A percentile compares a stretch with the other conserved stretches of the same genome.
phyloP scores from a whole-genome alignment of 2,888 invertebrate genomes.

The Spodoptera littoralis region DNA sequence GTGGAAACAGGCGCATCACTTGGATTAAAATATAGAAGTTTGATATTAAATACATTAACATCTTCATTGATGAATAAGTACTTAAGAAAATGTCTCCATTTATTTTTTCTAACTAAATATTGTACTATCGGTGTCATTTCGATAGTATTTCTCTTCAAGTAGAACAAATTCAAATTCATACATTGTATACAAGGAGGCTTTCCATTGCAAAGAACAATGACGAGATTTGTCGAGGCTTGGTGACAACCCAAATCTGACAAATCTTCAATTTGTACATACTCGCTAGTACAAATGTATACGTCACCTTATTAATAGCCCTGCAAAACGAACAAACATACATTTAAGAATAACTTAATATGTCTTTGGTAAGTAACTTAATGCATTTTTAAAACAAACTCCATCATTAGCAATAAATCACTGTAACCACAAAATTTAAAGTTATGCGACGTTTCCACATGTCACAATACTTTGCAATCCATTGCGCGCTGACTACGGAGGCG shows the following conservation, averaged over 20 bases:
- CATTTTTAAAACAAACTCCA: no score
- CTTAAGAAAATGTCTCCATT: no score
- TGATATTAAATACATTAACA: no score
- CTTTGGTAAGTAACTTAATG: no score
- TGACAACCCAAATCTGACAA: conserved; percentile 17
- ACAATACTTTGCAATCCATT: conserved; percentile 33
- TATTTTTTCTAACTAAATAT: neutral
- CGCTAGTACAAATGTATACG: conserved; percentile 41
- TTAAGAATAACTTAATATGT: no score
- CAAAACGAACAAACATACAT: neutral
- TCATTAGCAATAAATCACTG: conserved; percentile 8
- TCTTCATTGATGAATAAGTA: no score
- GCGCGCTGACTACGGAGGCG: conserved; percentile 75
- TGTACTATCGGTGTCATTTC: no score
- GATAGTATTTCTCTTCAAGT: no score
- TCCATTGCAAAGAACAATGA: conserved; percentile 3
- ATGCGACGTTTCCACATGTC: conserved; percentile 50
- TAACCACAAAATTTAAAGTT: conserved; percentile 31
- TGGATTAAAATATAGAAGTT: neutral
- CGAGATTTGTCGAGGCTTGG: conserved; percentile 29
- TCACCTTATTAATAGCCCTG: conserved; percentile 1
- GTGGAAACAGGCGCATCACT: conserved; percentile 47
- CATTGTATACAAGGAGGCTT: no score
- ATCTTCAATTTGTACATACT: conserved; percentile 40
- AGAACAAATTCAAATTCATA: no score